Conservation (phyloP, 2,113 vertebrate genomes). For the Abramis brama region DNA sequence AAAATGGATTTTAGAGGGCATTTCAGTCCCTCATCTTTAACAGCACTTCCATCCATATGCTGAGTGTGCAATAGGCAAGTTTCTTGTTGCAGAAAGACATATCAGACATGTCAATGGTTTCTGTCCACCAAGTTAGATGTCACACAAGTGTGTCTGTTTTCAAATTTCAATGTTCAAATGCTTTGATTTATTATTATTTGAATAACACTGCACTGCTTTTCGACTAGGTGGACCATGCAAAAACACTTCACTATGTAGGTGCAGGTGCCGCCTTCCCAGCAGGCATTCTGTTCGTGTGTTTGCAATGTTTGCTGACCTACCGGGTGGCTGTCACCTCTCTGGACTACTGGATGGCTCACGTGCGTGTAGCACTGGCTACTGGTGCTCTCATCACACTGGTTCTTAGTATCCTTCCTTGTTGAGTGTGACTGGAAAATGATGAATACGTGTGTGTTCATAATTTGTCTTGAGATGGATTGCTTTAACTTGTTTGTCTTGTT, state of each 20-base stretch:
- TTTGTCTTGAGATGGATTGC: not conserved
- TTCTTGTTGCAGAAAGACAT: not conserved
- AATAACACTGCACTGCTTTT: not conserved
- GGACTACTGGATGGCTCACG: conserved; percentile 88
- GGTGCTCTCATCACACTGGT: conserved; percentile 84
- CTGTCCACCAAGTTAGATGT: not conserved
- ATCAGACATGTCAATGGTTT: not conserved
- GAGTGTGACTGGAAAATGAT: not conserved
- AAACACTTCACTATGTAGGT: conserved; percentile 89
- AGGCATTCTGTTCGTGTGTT: conserved; percentile 86
- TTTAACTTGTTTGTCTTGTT: conserved; percentile 9
- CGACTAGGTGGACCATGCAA: conserved; percentile 89
- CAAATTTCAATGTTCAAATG: not conserved
- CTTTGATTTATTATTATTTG: not conserved
- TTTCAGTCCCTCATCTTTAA: not conserved
- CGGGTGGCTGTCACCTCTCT: conserved; percentile 81
- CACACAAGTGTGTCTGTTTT: not conserved
- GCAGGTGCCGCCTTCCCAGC: conserved; percentile 87
- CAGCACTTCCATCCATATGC: not conserved
- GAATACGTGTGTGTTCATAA: not conserved
- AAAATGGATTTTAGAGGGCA: conserved; percentile 25
- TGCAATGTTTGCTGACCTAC: conserved; percentile 89
- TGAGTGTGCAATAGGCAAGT: conserved; percentile 26
- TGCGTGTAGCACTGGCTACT: conserved; percentile 81
- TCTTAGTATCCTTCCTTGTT: conserved; percentile 86